phyloP scores from a whole-genome alignment of 2,888 invertebrate species.

The Prostheceraeus crozeri region DNA sequence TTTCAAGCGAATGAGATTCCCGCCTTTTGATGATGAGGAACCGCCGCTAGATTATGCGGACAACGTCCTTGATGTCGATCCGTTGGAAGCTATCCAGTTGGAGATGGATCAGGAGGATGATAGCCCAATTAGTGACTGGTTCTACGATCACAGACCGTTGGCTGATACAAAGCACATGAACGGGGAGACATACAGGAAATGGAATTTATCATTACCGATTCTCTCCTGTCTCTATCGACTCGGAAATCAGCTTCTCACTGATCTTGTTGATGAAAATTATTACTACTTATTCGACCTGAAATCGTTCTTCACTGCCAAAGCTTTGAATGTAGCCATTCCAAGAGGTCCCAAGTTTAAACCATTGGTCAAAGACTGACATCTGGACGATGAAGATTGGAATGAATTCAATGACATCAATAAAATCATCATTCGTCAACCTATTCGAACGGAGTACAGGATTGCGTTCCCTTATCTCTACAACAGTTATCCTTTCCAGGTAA shows the following conservation, averaged over 20 bases:
- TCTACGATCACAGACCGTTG: slow-evolving; percentile 94
- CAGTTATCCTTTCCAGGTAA: slow-evolving; percentile 86
- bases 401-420: slow-evolving; percentile 99
- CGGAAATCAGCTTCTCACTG: slow-evolving; percentile 92
- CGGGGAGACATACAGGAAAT: slow-evolving; percentile 88
- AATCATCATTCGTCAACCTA: slow-evolving; percentile 95
- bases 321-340: slow-evolving; percentile 96
- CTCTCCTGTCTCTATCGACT: slow-evolving; percentile 94
- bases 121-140: slow-evolving; percentile 72
- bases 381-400: slow-evolving; percentile 99
- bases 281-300: slow-evolving; percentile 98
- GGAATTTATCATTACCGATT: slow-evolving; percentile 89
- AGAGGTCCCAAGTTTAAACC: slow-evolving; percentile 99
- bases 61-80: slow-evolving; percentile 96
- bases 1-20: slow-evolving; percentile 98
- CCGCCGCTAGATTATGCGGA: slow-evolving; percentile 98
- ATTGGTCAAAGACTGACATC: slow-evolving; percentile 89
- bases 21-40: slow-evolving; percentile 99
- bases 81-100: slow-evolving; percentile 94
- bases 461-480: slow-evolving; percentile 98
- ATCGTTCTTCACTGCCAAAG: slow-evolving; percentile 99
- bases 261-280: slow-evolving; percentile 94
- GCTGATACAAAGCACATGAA: slow-evolving; percentile 84
- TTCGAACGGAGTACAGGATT: slow-evolving; percentile 95
- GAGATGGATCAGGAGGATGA: slow-evolving; percentile 86